phyloP scores from a whole-genome alignment of 2,888 invertebrate species.

The Gisinianus flammeolus region DNA sequence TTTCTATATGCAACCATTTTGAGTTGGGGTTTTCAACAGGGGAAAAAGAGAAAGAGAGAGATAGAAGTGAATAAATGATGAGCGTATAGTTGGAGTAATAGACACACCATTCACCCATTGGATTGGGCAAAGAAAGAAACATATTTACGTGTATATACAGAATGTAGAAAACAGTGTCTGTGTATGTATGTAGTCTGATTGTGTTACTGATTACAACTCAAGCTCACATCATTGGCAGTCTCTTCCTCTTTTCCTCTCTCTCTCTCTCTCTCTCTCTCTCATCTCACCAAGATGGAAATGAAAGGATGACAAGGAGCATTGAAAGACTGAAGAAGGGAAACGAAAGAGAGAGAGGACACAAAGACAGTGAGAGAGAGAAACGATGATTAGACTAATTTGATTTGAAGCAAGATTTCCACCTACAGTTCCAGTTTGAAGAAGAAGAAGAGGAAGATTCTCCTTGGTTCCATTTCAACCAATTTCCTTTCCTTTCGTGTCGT shows the following conservation, averaged over 20 bases:
- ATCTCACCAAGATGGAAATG: conserved; percentile 12
- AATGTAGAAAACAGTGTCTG: not conserved
- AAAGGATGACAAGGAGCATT: not conserved
- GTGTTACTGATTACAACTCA: conserved; percentile 23
- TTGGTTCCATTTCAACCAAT: not conserved
- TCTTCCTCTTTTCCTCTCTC: not conserved
- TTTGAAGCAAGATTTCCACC: conserved; percentile 38
- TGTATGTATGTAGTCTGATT: conserved; percentile 23
- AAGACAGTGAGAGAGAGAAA: conserved; percentile 32
- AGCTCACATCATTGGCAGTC: conserved; percentile 17
- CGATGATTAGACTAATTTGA: conserved; percentile 41
- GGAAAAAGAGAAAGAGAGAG: not conserved
- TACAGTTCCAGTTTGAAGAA: no score
- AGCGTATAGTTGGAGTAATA: not conserved
- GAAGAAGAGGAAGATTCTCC: no score
- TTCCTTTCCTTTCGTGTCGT: not conserved
- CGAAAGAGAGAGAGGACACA: conserved; percentile 24
- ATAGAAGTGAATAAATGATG: conserved; percentile 12
- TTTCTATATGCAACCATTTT: conserved; percentile 4
- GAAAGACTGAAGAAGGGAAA: conserved; percentile 2
- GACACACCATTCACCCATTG: not conserved
- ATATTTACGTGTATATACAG: not conserved
- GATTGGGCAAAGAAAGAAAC: not conserved
- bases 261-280: no score
- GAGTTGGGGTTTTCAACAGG: not conserved